Base-by-base conservation (phyloP, 2,113 vertebrate genomes). In the Rhizomys pruinosus region DNA sequence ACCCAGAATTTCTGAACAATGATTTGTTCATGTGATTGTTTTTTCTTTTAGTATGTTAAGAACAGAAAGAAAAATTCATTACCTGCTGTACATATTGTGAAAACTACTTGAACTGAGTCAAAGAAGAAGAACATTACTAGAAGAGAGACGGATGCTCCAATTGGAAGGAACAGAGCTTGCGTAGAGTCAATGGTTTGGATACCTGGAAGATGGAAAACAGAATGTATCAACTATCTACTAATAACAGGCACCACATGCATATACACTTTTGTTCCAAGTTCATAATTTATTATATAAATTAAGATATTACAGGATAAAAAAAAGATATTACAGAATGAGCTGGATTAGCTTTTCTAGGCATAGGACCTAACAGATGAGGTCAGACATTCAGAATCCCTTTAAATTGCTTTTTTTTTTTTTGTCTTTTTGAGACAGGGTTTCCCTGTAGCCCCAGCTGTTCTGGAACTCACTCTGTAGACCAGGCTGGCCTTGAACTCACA, bases 51-150 rank as follows among this genome's bases (percentile, higher is more conserved):
- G 78, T 66, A 93, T 7, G 47, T 34, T 80, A 68, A 27, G 34
- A 92, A 84, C 25, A 94, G 34, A 96, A 1, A 90, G 42, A 95
- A 66, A 89, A 93, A 91, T 12, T 19, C 6, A 91, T 42, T 98
- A 99, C 99, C 99, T 99, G 99, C 99, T 97, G 99, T 99, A 98
- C 99, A 99, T 98, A 99, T 99, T 98, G 99, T 99, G 97, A 99
- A 99, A 98, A 99, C 99, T 97, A 99, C 99, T 97, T 99, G 99
- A 98, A 99, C 99, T 0, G 99, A 99, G 97, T 99, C 99, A 78
- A 99, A 99, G 99, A 99, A 99, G 99, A 99, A 99, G 98, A 99
- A 99, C 99, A 99, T 99, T 94, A 99, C 99, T 69, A 99, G 98
- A 95, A 99, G 99, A 93, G 99, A 99, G 89, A 99, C 99, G 0